These are phyloP conservation scores for Varanus salvator DNA, from an alignment of 2,113 vertebrate species.

Conservation along the genomic window DNA sequence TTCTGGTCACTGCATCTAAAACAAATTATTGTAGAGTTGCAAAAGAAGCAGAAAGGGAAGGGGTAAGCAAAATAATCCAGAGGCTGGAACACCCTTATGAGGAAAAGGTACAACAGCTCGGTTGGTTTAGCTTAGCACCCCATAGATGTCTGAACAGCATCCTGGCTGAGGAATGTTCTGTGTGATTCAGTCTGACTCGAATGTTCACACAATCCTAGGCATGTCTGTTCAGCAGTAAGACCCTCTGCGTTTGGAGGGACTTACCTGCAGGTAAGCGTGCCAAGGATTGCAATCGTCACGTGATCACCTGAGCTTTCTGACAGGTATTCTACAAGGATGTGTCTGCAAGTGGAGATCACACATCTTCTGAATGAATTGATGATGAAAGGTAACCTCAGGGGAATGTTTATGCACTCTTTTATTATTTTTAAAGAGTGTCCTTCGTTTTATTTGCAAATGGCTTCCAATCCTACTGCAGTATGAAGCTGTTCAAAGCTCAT, in stretches of 20 bases:
- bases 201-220: not conserved
- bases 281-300: not conserved
- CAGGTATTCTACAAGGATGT: constrained; percentile 20
- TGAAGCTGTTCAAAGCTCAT: constrained; percentile 42
- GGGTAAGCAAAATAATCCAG: too few species aligned
- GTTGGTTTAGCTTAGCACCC: too few species aligned
- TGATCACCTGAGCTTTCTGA: not conserved
- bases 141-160: too few species aligned
- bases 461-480: fast-evolving
- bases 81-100: too few species aligned
- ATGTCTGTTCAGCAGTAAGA: not conserved
- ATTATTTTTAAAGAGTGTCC: fast-evolving
- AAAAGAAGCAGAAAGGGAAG: too few species aligned
- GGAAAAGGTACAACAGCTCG: too few species aligned
- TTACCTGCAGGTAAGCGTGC: not conserved
- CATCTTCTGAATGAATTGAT: constrained; percentile 37
- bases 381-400: constrained; percentile 40
- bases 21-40: too few species aligned
- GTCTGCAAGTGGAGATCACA: not conserved
- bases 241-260: not conserved
- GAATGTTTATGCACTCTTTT: not conserved
- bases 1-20: too few species aligned
- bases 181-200: too few species aligned
- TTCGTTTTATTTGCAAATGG: fast-evolving
- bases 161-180: too few species aligned